Base-by-base conservation (phyloP, 2,888 invertebrate genomes). In the Synergus umbraculus region DNA sequence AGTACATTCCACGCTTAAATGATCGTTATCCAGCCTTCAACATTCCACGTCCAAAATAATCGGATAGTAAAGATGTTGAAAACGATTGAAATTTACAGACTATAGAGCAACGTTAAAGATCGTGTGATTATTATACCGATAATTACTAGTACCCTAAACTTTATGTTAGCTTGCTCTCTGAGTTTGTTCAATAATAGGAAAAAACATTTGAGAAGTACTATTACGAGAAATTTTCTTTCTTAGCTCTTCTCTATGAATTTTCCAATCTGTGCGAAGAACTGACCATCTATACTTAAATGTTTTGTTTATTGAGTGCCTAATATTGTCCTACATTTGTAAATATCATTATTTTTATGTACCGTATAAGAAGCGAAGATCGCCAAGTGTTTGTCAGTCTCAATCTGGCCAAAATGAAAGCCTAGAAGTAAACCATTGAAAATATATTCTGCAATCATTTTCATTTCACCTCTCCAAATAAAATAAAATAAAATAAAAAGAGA, bases 281-380 rank as follows among this genome's bases (percentile, higher is more conserved):
- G 73, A 49, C 73, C 54, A 54, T 54, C 73, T 54, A 73, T 73
- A 54, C 15, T 87, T 88, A 83, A 85, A 82, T 79, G 82, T 90
- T 90, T 88, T 87, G 88, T 90, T 90, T 87, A 88, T 90, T 90
- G 90, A 90, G 89, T 90, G 90, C 89, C 90, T 89, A 89, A 89
- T 86, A 87, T 88, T 89, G 88, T 88, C 86, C 87, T 90, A 89
- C 87, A 90, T 90, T 90, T 90, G 90, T 90, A 90, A 88, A 90
- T 90, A 90, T 85, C 89, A 90, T 90, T 90, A 90, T 90, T 90
- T 90, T 89, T 90, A 89, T 89, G 90, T 89, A 89, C 88, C 85
- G 87, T 89, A 87, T 88, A 88, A 89, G 84, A 84, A 84, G 80
- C n/a, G n/a, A 37, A 76, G 83, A 80, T 81, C 82, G 82, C 81